Evolutionary conservation across 2,113 vertebrate species (phyloP), one percentile per base, ranked within the genome.

Genomic region (Spilogale gracilis): DNA sequence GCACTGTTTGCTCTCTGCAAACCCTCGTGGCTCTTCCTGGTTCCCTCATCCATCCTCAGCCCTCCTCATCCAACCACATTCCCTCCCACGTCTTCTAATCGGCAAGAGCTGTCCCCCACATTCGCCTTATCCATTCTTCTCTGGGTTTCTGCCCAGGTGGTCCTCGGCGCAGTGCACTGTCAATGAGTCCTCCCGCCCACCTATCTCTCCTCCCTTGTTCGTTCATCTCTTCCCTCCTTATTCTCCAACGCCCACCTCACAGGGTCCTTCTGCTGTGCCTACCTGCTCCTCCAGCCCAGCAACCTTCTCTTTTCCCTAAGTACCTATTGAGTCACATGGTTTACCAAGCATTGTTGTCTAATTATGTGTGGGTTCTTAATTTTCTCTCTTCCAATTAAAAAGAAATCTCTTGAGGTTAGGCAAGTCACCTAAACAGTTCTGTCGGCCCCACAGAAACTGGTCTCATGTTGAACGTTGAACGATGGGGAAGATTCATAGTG

Each of bases 151-250:
- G 17, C 50, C 54, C 7, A 2, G 5, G 18, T 6, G 25, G 10
- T 27, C 30, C 88, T 38, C n/a, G 21, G 14, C 14, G 63, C 58
- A 48, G 12, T 3, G 20, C 9, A 11, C 27, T 17, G 9, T 11
- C 8, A 0, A 7, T 16, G 0, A 3, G 1, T 20, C 12, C 2
- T 18, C 32, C 25, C 9, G 1, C 56, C n/a, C 63, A 9, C 2
- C 45, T 12, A 12, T 12, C 25, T 52, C 74, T 48, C 48, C 21
- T 21, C 56, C 43, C 16, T 38, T 76, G 9, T 48, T 85, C 52
- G 50, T 9, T 76, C 6, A 12, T 48, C 14, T 84, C 27, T 61
- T 67, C 80, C 56, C 6, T 85, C 23, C 7, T 45, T 17, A 12
- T 38, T 52, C 48, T 65, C 65, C 18, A 25, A 20, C 16, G 8